Percentiles rank a stretch among this genome's conserved stretches.
phyloP scores from a whole-genome alignment of 2,888 invertebrate genomes.

The Eugnorisma glareosa region DNA sequence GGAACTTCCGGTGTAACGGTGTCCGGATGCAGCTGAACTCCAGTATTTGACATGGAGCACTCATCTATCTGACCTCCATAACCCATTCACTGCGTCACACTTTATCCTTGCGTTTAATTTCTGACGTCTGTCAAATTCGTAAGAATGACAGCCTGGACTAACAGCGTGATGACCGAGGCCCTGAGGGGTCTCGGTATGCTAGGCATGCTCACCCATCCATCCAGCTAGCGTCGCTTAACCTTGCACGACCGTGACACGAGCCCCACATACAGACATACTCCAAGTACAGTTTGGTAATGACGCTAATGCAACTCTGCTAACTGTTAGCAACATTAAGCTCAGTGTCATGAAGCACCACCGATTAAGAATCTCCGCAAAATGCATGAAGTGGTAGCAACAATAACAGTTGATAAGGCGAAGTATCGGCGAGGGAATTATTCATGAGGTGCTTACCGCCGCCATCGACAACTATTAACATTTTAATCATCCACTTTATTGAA shows the following conservation, averaged over 20 bases:
- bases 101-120: not conserved
- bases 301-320: not conserved
- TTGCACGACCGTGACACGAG: not conserved
- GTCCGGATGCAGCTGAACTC: not conserved
- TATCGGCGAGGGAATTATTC: constrained; percentile 65
- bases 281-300: not conserved
- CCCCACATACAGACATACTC: not conserved
- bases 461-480: constrained; percentile 73
- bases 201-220: not conserved
- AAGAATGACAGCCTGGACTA: not conserved
- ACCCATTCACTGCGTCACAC: not conserved
- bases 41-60: not conserved
- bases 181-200: not conserved
- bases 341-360: not conserved
- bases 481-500: constrained; percentile 68
- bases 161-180: not conserved
- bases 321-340: not conserved
- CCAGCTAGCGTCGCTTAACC: too few relatives aligned
- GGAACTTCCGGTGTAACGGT: not conserved
- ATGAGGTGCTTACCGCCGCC: constrained; percentile 59
- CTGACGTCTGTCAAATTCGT: not conserved
- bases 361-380: constrained; percentile 15
- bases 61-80: not conserved
- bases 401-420: constrained; percentile 53
- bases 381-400: constrained; percentile 44